These are phyloP conservation scores for Drosophila athabasca DNA, from an alignment of 1,140 invertebrate genomes.

Conservation along the genomic window DNA sequence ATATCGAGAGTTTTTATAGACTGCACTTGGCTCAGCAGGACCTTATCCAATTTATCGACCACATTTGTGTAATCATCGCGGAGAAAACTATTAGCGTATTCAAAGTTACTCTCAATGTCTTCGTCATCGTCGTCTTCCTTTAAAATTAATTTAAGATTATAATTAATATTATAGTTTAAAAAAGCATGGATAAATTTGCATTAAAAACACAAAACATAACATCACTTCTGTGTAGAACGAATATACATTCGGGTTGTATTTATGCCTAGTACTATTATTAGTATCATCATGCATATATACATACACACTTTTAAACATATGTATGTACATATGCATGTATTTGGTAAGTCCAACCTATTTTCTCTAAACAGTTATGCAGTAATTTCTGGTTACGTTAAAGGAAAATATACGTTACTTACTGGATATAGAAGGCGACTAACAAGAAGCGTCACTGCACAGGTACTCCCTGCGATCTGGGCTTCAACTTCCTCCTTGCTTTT, in stretches of 20 bases:
- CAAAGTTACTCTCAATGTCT: slow-evolving; percentile 70
- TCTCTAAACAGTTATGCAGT: too few species aligned
- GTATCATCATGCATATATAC: too few species aligned
- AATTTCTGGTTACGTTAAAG: background rate
- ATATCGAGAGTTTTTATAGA: slow-evolving; percentile 7
- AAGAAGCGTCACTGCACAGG: slow-evolving; percentile 85
- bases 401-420: slow-evolving; percentile 65
- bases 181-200: too few species aligned
- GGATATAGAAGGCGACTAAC: slow-evolving; percentile 86
- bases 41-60: slow-evolving; percentile 70
- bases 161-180: background rate
- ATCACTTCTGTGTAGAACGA: too few species aligned
- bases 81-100: slow-evolving; percentile 71
- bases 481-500: slow-evolving; percentile 86
- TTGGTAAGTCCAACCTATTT: too few species aligned
- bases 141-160: background rate
- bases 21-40: slow-evolving; percentile 47
- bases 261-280: too few species aligned
- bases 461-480: slow-evolving; percentile 83
- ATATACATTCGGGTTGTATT: too few species aligned
- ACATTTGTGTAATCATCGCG: slow-evolving; percentile 72
- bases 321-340: too few species aligned
- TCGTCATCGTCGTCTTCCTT: slow-evolving; percentile 64
- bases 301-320: too few species aligned
- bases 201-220: background rate